Evolutionary conservation across 2,888 invertebrate species (phyloP), one percentile per base, ranked within the genome.

Genomic region (Epiperipatus broadwayi): DNA sequence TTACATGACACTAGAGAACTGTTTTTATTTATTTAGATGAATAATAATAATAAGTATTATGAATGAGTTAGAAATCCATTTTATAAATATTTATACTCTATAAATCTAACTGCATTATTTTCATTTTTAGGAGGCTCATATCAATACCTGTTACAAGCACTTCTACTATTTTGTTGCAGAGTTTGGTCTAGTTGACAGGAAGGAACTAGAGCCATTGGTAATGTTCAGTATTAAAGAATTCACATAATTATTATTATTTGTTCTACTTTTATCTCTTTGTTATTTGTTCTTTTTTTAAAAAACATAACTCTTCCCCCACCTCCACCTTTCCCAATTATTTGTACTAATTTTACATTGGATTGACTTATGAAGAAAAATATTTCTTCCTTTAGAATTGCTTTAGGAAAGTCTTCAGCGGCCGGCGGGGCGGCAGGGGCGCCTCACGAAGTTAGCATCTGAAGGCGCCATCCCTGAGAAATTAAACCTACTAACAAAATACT

Each of bases 111-210:
- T 8, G 10, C 7, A 25, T 25, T 7, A 8, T 25, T 41, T 43
- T 42, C 42, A 40, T 46, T 62, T 64, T 28, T 56, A 78, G 78
- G 84, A 87, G 58, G 81, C 85, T 14, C 85, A 87, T 53, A 80
- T 84, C 0, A 87, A 87, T 58, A 83, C 84, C 1, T 85, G 85
- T 55, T 87, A 85, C 65, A 87, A 87, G 56, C 85, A 87, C 58
- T 87, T 84, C 58, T 85, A 80, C 57, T 87, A 80, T 55, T 87
- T 89, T 59, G 77, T 85, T 15, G 73, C 72, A 33, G 83, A 87
- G 58, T 81, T 83, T 55, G 75, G 77, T 52, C 63, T 87, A 49
- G 73, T 89, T 32, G 75, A 75, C 48, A 60, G 68, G 21, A 80
- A 80, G 55, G 85, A 87, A 58, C 59, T 87, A 47, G 84, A 85